Conservation (phyloP, 2,888 invertebrate species). For the Chironomus riparius region DNA sequence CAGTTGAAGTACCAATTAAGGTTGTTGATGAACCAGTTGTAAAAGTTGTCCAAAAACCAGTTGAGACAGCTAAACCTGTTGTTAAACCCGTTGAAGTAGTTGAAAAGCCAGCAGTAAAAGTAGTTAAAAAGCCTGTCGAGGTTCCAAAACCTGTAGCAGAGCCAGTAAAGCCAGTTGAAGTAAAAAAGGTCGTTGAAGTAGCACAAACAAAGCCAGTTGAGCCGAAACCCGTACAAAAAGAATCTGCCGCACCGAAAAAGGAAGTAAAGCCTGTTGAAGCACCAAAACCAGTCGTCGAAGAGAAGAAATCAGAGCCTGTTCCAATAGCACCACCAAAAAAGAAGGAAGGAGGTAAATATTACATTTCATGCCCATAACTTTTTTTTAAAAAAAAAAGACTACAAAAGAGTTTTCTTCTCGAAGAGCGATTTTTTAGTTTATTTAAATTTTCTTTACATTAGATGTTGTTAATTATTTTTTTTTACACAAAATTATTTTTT, state of each 20-base stretch:
- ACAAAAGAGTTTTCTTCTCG: not conserved
- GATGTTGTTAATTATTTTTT: not conserved
- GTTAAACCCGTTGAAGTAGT: not conserved
- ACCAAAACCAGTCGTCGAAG: not conserved
- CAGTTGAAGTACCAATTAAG: not conserved
- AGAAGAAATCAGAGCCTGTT: not conserved
- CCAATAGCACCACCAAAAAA: not conserved
- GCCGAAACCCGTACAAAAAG: not conserved
- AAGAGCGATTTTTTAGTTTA: not conserved
- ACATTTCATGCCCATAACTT: not conserved
- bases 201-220: slow-evolving; percentile 1
- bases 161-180: not conserved
- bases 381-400: too few relatives aligned
- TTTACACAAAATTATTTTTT: not conserved
- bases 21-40: not conserved
- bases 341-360: slow-evolving; percentile 24
- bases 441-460: not conserved
- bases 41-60: not conserved
- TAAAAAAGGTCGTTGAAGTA: not conserved
- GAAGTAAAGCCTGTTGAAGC: not conserved
- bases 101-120: not conserved
- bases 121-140: not conserved
- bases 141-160: not conserved
- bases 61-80: not conserved
- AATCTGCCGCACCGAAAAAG: not conserved